phyloP scores from a whole-genome alignment of 2,888 invertebrate species.

The Andrena praecox region DNA sequence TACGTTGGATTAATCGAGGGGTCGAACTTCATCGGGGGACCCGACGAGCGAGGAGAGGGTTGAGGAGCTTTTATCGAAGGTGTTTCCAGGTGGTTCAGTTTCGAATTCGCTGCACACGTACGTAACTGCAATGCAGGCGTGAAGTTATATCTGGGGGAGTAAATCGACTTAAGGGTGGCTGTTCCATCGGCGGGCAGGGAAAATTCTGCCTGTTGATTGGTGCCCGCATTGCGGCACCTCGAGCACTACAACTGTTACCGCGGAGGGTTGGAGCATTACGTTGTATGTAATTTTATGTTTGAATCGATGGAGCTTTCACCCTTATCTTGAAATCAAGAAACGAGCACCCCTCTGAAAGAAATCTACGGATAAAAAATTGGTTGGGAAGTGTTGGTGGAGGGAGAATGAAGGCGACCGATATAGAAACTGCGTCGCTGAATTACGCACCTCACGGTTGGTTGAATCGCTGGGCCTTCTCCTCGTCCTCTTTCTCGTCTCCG shows the following conservation, averaged over 20 bases:
- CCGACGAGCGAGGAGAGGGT: no score
- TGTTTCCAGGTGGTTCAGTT: slow-evolving; percentile 6
- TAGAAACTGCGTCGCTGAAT: slow-evolving; percentile 78
- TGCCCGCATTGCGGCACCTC: slow-evolving; percentile 70
- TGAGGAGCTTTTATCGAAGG: neutral
- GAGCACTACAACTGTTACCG: slow-evolving; percentile 34
- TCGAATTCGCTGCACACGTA: slow-evolving; percentile 37
- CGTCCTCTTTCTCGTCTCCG: slow-evolving; percentile 20
- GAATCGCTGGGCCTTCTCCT: slow-evolving; percentile 19
- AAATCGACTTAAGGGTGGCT: slow-evolving; percentile 54
- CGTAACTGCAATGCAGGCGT: slow-evolving; percentile 66
- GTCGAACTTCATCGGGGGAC: no score
- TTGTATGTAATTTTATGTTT: neutral
- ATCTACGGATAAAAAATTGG: no score
- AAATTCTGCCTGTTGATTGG: slow-evolving; percentile 57
- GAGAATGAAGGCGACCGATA: slow-evolving; percentile 53
- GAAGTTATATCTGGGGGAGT: slow-evolving; percentile 57
- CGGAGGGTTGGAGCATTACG: neutral
- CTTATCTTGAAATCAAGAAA: no score
- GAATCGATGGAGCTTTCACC: no score
- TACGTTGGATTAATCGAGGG: neutral
- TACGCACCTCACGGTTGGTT: slow-evolving; percentile 64
- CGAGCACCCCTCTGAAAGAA: neutral
- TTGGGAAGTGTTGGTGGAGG: no score
- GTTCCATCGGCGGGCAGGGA: slow-evolving; percentile 47